Conservation (phyloP, 2,113 vertebrate species). For the Silurus meridionalis region DNA sequence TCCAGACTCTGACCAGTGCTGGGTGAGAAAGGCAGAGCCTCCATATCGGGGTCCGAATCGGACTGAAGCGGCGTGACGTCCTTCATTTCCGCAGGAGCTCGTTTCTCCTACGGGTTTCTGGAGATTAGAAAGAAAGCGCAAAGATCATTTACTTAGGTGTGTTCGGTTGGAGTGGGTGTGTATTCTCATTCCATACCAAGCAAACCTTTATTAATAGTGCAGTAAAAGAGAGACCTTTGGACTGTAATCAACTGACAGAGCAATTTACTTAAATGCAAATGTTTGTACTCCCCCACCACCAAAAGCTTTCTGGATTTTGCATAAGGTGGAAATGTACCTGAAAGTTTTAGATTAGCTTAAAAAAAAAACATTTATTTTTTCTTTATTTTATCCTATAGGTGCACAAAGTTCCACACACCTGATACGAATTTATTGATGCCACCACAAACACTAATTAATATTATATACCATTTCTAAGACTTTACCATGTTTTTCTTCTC, state of each 20-base stretch:
- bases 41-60: not conserved
- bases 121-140: not conserved
- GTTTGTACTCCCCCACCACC: not conserved
- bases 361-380: too few relatives aligned
- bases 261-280: not conserved
- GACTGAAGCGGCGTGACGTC: slow-evolving; percentile 47
- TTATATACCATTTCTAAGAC: too few relatives aligned
- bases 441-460: too few relatives aligned
- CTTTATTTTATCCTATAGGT: too few relatives aligned
- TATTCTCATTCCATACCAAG: too few relatives aligned
- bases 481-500: too few relatives aligned
- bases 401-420: too few relatives aligned
- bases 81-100: slow-evolving; percentile 60
- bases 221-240: not conserved
- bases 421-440: too few relatives aligned
- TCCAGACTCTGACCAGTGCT: slow-evolving; percentile 61
- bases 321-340: not conserved
- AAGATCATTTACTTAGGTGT: not conserved
- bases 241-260: slow-evolving; percentile 9
- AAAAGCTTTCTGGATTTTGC: not conserved
- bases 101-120: not conserved
- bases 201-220: too few relatives aligned
- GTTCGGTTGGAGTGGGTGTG: too few relatives aligned
- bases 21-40: slow-evolving; percentile 38
- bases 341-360: not conserved